These are phyloP conservation scores for Pachycephus smyrnensis DNA, from an alignment of 2,888 invertebrate species.

Conservation along the genomic window DNA sequence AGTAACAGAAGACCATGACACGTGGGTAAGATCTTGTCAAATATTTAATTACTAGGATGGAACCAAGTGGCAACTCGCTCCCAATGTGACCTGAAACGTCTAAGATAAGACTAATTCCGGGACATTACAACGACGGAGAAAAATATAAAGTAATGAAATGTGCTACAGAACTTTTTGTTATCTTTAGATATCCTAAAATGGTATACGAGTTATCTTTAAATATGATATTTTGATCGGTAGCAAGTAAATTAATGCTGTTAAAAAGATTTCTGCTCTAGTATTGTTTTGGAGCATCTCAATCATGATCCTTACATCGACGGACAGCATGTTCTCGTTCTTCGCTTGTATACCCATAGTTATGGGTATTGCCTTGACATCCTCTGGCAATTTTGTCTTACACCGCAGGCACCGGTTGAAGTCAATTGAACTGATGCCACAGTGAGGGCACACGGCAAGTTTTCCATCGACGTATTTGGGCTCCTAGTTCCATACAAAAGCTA, in stretches of 20 bases:
- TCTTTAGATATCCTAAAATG: background rate
- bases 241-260: background rate
- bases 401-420: constrained; percentile 84
- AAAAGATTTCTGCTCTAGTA: background rate
- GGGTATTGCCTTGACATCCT: constrained; percentile 75
- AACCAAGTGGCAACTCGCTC: constrained; percentile 26
- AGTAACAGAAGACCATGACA: constrained; percentile 27
- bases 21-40: constrained; percentile 12
- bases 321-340: constrained; percentile 36
- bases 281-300: constrained; percentile 7
- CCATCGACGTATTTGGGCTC: constrained; percentile 76
- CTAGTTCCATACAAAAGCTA: constrained; percentile 43
- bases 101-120: background rate
- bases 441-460: constrained; percentile 81
- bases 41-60: constrained; percentile 1
- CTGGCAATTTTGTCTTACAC: constrained; percentile 78
- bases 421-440: constrained; percentile 83
- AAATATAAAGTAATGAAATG: background rate
- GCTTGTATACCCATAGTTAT: constrained; percentile 35
- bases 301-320: constrained; percentile 37
- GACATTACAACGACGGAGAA: constrained; percentile 9
- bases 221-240: background rate
- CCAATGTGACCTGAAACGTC: constrained; percentile 31
- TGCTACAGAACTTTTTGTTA: background rate
- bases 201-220: background rate